Base-by-base conservation (phyloP, 1,140 invertebrate species). In the Drosophila elegans region DNA sequence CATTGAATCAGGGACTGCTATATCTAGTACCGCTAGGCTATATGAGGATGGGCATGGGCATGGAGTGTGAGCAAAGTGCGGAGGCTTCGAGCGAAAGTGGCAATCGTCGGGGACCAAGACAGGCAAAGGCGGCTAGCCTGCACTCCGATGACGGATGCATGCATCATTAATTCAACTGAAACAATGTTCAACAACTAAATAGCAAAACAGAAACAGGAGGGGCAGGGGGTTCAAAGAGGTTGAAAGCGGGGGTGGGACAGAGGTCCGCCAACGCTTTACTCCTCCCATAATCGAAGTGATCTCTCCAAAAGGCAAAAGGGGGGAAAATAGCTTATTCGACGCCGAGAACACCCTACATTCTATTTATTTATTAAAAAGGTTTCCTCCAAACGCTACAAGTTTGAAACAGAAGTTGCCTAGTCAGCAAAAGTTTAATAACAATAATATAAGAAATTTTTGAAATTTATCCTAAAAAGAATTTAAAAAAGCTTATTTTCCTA, bases 81-180 rank as follows among this genome's bases (percentile, higher is more conserved):
- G 76, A 55, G 60, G 46, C 75, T 49, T 52, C 46, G 38, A 53
- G 81, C 78, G 81, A 83, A 83, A 84, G 80, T 85, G 76, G 73
- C 73, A 77, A 45, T 60, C 68, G 74, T 34, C 55, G 57, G 11
- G 41, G 54, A 38, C 49, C 57, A 10, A 51, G 41, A 52, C 48
- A 12, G 12, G 25, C 29, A 53, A 49, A 59, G 55, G 61, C 52
- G 80, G 42, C 72, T 57, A 56, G 44, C 57, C 69, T 74, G 82
- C 74, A 88, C 53, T 78, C 71, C 67, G 84, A 88, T 89, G 84
- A 89, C 84, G 84, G 84, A 89, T 89, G 84, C 81, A 84, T 84
- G 84, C 85, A 90, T 89, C 84, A 89, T 89, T 89, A 89, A 89
- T 89, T 84, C 85, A 89, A 78, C 73, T 78, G 74, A 73, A 83